Conservation (phyloP, 1,140 invertebrate genomes). For the Danaus melanippus region DNA sequence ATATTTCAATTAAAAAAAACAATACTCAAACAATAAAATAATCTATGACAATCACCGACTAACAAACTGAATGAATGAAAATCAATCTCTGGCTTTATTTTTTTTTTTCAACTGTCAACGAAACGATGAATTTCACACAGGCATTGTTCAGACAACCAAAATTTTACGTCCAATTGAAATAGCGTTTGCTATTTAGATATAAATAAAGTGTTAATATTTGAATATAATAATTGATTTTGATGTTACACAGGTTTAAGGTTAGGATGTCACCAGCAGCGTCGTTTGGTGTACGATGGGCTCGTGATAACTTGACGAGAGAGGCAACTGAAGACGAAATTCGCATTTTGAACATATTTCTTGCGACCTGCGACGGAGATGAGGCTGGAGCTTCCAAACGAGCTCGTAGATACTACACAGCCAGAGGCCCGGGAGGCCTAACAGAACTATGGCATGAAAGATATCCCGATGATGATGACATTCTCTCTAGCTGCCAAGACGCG, state of each 20-base stretch:
- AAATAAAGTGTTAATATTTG: too few species aligned
- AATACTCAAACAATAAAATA: too few species aligned
- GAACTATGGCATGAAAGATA: conserved; percentile 51
- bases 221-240: too few species aligned
- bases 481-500: conserved; percentile 62
- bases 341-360: conserved; percentile 38
- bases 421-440: conserved; percentile 47
- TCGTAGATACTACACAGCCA: conserved; percentile 48
- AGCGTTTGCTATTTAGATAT: too few species aligned
- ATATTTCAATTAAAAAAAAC: too few species aligned
- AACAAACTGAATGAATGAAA: too few species aligned
- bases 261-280: conserved; percentile 65
- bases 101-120: too few species aligned
- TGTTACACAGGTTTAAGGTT: conserved; percentile 19
- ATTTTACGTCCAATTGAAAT: too few species aligned
- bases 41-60: too few species aligned
- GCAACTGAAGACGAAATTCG: conserved; percentile 38
- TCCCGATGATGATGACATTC: conserved; percentile 60
- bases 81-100: too few species aligned
- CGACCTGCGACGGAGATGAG: conserved; percentile 48
- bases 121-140: too few species aligned
- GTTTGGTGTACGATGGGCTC: conserved; percentile 63
- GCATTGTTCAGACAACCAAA: too few species aligned
- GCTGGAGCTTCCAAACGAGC: conserved; percentile 47
- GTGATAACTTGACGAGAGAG: conserved; percentile 50